These are phyloP conservation scores for Tiliqua scincoides DNA, from an alignment of 2,113 vertebrate genomes.

Conservation along the genomic window DNA sequence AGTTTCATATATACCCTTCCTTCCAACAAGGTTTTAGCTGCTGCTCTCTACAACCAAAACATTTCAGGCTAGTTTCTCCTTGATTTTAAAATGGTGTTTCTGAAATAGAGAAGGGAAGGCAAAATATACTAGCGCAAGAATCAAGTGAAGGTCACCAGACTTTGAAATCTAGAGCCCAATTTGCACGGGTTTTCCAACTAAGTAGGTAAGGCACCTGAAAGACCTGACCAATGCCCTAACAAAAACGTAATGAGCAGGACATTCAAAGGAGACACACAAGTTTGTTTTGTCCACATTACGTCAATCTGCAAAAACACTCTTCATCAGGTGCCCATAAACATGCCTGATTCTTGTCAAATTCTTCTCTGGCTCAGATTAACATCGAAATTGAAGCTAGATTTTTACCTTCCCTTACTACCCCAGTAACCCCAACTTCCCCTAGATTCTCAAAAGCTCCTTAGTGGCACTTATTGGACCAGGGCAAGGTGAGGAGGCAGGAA, in stretches of 20 bases:
- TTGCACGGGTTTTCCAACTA: background rate
- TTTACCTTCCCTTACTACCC: too few species aligned
- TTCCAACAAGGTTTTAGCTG: accelerated
- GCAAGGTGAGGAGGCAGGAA: too few species aligned
- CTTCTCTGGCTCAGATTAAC: too few species aligned
- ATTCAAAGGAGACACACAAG: background rate
- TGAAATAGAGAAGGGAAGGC: background rate
- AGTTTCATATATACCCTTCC: background rate
- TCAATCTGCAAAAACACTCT: background rate
- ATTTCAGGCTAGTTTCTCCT: background rate
- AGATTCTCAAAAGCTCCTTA: too few species aligned
- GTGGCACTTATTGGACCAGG: too few species aligned
- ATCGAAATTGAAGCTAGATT: too few species aligned
- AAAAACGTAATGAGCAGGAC: background rate
- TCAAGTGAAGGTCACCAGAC: background rate
- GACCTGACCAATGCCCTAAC: too few species aligned
- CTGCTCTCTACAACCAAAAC: accelerated
- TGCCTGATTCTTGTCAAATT: too few species aligned
- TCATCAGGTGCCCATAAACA: too few species aligned
- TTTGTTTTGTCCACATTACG: background rate
- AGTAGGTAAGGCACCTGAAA: background rate
- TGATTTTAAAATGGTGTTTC: background rate
- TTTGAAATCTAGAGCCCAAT: background rate
- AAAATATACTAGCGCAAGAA: background rate
- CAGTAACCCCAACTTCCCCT: too few species aligned